A percentile compares a stretch with the other conserved stretches of the same genome.
Evolutionary conservation across 1,140 invertebrate genomes (phyloP).

Genomic region (Drosophila setifemur): DNA sequence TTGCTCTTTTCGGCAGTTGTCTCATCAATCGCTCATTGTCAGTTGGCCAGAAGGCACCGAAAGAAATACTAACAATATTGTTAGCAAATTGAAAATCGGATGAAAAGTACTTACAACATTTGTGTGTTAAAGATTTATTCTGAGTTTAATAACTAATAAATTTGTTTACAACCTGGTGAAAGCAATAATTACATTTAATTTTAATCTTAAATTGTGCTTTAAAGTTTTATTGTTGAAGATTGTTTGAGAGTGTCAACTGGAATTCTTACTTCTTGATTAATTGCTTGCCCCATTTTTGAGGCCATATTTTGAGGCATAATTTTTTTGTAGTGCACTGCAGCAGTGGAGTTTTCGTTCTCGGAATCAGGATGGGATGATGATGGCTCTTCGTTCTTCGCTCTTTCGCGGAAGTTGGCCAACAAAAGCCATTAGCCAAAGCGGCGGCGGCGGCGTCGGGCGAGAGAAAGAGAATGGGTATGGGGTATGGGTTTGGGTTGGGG

Average conservation of each 20-base stretch:
- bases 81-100: too few species aligned
- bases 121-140: too few species aligned
- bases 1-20: slow-evolving; percentile 41
- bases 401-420: slow-evolving; percentile 70
- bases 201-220: too few species aligned
- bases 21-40: slow-evolving; percentile 54
- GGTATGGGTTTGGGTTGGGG: background rate
- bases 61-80: too few species aligned
- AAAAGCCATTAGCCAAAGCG: slow-evolving; percentile 66
- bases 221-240: too few species aligned
- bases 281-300: too few species aligned
- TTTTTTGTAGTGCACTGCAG: slow-evolving; percentile 1
- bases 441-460: slow-evolving; percentile 1
- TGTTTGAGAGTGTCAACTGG: too few species aligned
- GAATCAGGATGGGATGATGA: slow-evolving; percentile 16
- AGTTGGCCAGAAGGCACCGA: background rate
- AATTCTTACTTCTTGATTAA: too few species aligned
- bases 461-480: slow-evolving; percentile 11
- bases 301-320: background rate
- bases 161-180: too few species aligned
- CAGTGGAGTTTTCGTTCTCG: slow-evolving; percentile 10
- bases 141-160: too few species aligned
- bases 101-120: too few species aligned
- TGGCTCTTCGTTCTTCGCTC: slow-evolving; percentile 1
- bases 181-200: too few species aligned